Percentiles rank a stretch among this genome's conserved stretches.
Evolutionary conservation across 2,113 vertebrate species (phyloP).

Genomic region (Oceanodroma tethys): DNA sequence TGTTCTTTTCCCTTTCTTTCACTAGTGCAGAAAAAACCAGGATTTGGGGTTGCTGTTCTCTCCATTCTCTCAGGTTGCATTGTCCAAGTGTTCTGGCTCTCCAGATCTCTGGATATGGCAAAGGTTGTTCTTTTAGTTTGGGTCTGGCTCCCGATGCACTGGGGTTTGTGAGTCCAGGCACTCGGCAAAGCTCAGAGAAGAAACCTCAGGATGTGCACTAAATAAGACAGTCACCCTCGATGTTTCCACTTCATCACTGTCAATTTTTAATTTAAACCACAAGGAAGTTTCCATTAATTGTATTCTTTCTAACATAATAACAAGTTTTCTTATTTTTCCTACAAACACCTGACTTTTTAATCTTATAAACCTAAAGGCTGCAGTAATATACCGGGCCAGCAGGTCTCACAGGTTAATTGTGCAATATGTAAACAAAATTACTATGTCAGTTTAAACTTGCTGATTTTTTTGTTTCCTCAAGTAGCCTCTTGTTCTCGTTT

Average conservation of each 20-base stretch:
- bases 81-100: neutral
- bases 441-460: neutral
- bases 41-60: neutral
- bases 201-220: neutral
- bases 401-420: conserved; percentile 44
- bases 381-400: neutral
- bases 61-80: neutral
- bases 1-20: neutral
- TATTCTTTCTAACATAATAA: neutral
- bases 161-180: neutral
- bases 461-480: neutral
- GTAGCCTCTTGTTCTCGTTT: neutral
- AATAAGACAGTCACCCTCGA: neutral
- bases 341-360: neutral
- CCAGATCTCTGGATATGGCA: neutral
- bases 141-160: rapidly evolving
- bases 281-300: neutral
- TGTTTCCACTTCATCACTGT: neutral
- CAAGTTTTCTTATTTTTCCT: neutral
- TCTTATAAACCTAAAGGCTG: neutral
- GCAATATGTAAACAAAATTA: conserved; percentile 42
- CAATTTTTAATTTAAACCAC: neutral
- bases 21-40: neutral
- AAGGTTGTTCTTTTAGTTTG: neutral
- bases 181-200: neutral